These are phyloP conservation scores for Probosciger aterrimus DNA, from an alignment of 2,113 vertebrate genomes.

Conservation along the genomic window DNA sequence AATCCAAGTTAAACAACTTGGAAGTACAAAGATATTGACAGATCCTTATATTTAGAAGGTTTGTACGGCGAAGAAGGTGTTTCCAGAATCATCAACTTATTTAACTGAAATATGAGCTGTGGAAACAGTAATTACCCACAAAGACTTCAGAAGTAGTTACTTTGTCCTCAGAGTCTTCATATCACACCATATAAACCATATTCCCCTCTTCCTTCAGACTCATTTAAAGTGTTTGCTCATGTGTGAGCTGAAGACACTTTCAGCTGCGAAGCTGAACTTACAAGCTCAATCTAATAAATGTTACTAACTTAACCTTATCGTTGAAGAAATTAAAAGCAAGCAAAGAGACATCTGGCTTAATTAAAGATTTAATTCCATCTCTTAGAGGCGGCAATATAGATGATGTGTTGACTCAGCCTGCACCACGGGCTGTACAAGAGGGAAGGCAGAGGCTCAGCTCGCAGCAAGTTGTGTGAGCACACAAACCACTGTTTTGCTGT, in stretches of 20 bases:
- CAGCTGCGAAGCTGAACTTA: background rate
- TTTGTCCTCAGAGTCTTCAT: slow-evolving; percentile 34
- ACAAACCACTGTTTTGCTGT: background rate
- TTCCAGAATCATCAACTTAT: slow-evolving; percentile 6
- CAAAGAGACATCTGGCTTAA: slow-evolving; percentile 50
- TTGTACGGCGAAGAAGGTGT: background rate
- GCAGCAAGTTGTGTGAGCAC: background rate
- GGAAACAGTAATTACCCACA: slow-evolving; percentile 38
- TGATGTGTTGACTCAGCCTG: background rate
- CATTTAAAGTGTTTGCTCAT: slow-evolving; percentile 68
- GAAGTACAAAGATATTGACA: slow-evolving; percentile 10
- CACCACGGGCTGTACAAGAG: background rate
- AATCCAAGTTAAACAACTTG: background rate
- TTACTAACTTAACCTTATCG: slow-evolving; percentile 52
- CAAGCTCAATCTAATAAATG: slow-evolving; percentile 55
- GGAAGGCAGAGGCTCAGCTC: background rate
- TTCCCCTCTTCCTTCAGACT: slow-evolving; percentile 33
- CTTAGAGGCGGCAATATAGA: background rate
- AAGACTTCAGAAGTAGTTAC: background rate
- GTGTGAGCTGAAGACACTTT: slow-evolving; percentile 5
- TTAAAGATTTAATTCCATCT: slow-evolving; percentile 27
- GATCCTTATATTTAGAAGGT: background rate
- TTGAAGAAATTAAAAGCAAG: slow-evolving; percentile 69
- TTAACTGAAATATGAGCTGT: slow-evolving; percentile 13
- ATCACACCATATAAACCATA: background rate